These are phyloP conservation scores for Nasonia giraulti DNA, from an alignment of 1,140 invertebrate genomes.

Conservation along the genomic window DNA sequence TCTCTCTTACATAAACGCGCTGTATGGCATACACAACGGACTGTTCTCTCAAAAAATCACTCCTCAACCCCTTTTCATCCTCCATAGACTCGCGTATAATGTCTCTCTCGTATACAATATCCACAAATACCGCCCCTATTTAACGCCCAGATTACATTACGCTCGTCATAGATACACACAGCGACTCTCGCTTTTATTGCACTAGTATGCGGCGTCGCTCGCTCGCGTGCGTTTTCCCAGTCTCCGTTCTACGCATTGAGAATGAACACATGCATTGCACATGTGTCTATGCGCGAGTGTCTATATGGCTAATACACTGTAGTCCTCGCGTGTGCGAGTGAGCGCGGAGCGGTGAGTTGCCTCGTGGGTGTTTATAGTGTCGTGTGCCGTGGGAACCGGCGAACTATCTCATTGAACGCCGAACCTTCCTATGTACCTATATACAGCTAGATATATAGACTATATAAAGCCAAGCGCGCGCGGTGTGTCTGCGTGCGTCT, in stretches of 20 bases:
- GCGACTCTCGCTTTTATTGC: slow-evolving; percentile 20
- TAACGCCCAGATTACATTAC: slow-evolving; percentile 36
- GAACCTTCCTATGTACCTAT: slow-evolving; percentile 29
- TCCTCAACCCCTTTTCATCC: neutral
- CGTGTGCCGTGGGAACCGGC: slow-evolving; percentile 52
- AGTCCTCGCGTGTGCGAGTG: neutral
- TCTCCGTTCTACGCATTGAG: slow-evolving; percentile 42
- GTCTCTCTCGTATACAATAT: too few relatives aligned
- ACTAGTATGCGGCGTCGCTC: neutral
- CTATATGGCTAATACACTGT: neutral
- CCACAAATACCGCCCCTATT: neutral
- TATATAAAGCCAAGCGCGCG: neutral
- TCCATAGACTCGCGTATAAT: neutral
- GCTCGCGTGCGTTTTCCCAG: slow-evolving; percentile 17
- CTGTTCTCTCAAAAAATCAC: neutral
- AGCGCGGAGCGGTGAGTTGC: neutral
- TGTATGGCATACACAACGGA: neutral
- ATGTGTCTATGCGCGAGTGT: neutral
- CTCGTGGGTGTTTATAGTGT: slow-evolving; percentile 50
- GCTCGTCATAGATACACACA: neutral
- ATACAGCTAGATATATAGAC: neutral
- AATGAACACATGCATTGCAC: neutral
- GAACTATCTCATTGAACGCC: slow-evolving; percentile 49
- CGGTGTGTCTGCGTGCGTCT: neutral
- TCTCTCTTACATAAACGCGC: neutral